Evolutionary conservation across 2,113 vertebrate genomes (phyloP), one percentile per base, ranked within the genome.

Genomic region (Brachyistius frenatus): DNA sequence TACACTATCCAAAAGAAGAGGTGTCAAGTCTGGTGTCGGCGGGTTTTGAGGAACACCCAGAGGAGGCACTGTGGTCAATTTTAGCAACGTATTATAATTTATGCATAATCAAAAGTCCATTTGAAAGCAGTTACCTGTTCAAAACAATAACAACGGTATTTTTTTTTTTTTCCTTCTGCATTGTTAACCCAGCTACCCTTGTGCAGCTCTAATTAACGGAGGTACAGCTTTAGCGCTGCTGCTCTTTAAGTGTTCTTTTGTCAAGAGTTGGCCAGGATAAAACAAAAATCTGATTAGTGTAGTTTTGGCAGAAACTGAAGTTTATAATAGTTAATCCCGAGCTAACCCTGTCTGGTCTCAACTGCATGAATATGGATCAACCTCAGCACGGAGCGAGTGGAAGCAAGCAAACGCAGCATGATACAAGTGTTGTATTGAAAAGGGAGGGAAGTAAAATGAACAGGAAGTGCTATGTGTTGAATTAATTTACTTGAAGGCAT

Each of bases 321-420:
- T 33, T 72, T 60, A 67, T 73, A 66, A 56, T 62, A 2, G 4
- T 65, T 68, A 61, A 73, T 78, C 55, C 62, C 65, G 31, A 54
- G 58, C 46, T 68, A 44, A 68, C 53, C 66, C 66, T 30, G 37
- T 79, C 69, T 84, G 71, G n/a, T 44, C 58, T 56, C 8, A 6
- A 69, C 58, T 66, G 53, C 58, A 9, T 64, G 49, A 62, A 47
- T 78, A 46, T 76, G 60, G 67, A 70, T 66, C 70, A 74, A 56
- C 69, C 31, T 66, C 11, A 35, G 36, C 31, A 36, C 33, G 23
- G 31, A 56, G 35, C 55, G 36, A 68, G 1, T 3, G 47, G 47
- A 50, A 4, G 5, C 11, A 73, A 53, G 50, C 13, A 23, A 50
- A 49, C 31, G 32, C 44, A 60, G 23, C 30, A 30, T 67, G 30